These are phyloP conservation scores for Allacma fusca DNA, from an alignment of 2,888 invertebrate genomes.

Conservation along the genomic window DNA sequence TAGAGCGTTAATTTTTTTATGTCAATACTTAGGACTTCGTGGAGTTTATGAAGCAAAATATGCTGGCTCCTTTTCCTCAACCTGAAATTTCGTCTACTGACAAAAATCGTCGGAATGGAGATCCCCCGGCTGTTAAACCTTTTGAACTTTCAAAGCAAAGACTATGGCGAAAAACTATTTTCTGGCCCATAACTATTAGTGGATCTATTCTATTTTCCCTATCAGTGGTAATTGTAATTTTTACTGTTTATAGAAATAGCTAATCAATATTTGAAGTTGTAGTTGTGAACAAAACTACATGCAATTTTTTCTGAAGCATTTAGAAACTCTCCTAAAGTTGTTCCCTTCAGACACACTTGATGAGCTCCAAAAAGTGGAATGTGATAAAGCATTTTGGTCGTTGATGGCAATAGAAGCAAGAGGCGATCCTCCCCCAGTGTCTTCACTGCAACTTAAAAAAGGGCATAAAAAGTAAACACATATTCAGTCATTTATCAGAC, in stretches of 20 bases:
- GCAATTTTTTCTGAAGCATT: conserved; percentile 46
- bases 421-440: conserved; percentile 60
- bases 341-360: conserved; percentile 54
- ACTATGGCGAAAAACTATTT: conserved; percentile 80
- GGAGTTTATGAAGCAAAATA: conserved; percentile 83
- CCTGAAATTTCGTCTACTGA: neutral
- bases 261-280: neutral
- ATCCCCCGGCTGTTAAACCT: conserved; percentile 62
- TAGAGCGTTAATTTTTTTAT: no score
- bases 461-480: conserved; percentile 64
- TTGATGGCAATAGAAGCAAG: conserved; percentile 60
- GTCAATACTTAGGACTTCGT: conserved; percentile 75
- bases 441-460: conserved; percentile 64
- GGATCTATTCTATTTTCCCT: conserved; percentile 57
- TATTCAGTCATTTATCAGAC: no score
- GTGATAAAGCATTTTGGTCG: conserved; percentile 58
- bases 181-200: conserved; percentile 78
- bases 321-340: conserved; percentile 53
- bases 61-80: conserved; percentile 71
- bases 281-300: no score
- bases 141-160: conserved; percentile 74
- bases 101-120: conserved; percentile 36
- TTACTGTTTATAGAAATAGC: conserved; percentile 6
- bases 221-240: conserved; percentile 50
- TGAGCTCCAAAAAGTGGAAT: conserved; percentile 56